phyloP scores from a whole-genome alignment of 2,797 vertebrate genomes.

The Hylomyscus alleni region DNA sequence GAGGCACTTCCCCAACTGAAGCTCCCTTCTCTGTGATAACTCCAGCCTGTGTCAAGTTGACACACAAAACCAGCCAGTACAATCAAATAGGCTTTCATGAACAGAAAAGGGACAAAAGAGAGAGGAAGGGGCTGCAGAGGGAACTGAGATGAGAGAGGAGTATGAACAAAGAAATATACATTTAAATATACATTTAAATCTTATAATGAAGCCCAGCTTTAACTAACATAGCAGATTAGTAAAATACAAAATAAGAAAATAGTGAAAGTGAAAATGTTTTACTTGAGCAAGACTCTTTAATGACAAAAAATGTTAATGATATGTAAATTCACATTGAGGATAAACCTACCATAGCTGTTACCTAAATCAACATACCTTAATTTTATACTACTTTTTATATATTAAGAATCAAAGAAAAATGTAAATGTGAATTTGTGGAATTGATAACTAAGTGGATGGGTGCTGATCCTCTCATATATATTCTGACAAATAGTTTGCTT shows the following conservation, averaged over 20 bases:
- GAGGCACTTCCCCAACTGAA: no score
- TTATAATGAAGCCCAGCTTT: background rate
- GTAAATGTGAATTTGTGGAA: background rate
- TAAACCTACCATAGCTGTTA: background rate
- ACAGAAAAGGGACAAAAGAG: background rate
- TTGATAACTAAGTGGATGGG: background rate
- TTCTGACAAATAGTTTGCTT: background rate
- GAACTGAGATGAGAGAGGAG: background rate
- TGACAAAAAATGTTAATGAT: background rate
- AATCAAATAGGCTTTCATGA: background rate
- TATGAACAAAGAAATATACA: background rate
- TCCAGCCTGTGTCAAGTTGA: no score
- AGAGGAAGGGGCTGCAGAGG: background rate
- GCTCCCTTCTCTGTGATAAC: no score
- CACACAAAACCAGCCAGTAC: no score
- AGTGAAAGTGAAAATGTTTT: background rate
- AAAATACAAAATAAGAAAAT: background rate
- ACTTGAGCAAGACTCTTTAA: background rate
- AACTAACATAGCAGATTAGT: background rate
- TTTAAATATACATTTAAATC: background rate
- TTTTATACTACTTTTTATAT: background rate
- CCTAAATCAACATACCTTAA: background rate
- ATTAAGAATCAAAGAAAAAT: background rate
- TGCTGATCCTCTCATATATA: no score
- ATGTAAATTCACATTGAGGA: background rate